A percentile compares a stretch with the other conserved stretches of the same genome.
Evolutionary conservation across 2,797 vertebrate genomes (phyloP).

Genomic region (Sciurus carolinensis): DNA sequence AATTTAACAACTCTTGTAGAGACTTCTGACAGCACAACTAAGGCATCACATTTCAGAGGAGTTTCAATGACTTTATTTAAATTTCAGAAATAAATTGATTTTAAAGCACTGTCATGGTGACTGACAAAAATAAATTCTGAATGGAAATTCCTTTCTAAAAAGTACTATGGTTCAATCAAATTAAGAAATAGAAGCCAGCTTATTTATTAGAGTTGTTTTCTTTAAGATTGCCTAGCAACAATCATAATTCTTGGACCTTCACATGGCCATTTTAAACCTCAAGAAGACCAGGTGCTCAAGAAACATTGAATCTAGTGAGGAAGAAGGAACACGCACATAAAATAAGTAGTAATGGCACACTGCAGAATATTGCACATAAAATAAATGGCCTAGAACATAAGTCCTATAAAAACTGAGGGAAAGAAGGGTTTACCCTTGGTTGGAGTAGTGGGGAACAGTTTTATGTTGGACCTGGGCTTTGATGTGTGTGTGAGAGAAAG

Average conservation of each 20-base stretch:
- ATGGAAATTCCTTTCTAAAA: constrained; percentile 33
- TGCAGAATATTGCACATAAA: constrained; percentile 47
- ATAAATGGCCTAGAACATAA: constrained; percentile 63
- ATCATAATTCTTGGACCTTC: not conserved
- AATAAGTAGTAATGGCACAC: constrained; percentile 33
- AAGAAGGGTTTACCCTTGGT: not conserved
- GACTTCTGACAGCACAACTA: not conserved
- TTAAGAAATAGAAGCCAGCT: not conserved
- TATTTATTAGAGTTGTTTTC: not conserved
- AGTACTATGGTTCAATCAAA: not conserved
- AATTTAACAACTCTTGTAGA: not conserved
- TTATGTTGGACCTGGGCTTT: constrained; percentile 21
- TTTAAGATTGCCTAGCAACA: not conserved
- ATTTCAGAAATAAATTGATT: constrained; percentile 65
- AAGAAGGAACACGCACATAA: constrained; percentile 45
- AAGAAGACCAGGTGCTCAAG: not conserved
- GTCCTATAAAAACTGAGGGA: constrained; percentile 35
- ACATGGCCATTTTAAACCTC: not conserved
- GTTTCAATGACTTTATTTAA: constrained; percentile 60
- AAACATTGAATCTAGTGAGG: not conserved
- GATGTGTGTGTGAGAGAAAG: not conserved
- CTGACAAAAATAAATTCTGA: constrained; percentile 62
- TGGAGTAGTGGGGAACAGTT: not conserved
- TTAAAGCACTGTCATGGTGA: not conserved
- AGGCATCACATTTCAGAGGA: constrained; percentile 10